Evolutionary conservation across 2,797 vertebrate species (phyloP), one percentile per base, ranked within the genome.

Genomic region (Phrynocephalus forsythii): DNA sequence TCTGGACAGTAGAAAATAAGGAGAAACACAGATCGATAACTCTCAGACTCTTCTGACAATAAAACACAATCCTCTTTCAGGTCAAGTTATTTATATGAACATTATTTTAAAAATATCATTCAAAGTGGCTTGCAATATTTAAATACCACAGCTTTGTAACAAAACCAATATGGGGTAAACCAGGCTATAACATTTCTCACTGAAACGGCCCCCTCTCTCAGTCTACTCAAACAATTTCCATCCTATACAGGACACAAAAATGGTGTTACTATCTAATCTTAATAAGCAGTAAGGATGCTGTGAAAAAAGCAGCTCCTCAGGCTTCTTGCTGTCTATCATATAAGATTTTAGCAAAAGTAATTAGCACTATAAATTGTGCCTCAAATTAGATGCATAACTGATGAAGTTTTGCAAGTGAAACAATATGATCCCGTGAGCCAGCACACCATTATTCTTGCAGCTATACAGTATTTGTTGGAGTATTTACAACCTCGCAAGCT

Each of bases 1-100:
- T 95, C 96, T 97, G 89, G 71, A 83, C 0, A 92, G 8, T 91
- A 94, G 94, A 81, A 10, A 86, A 83, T 73, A 88, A 15, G 90
- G 87, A 94, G 20, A 89, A n/a, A 78, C 71, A 26, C 30, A 83
- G 16, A 8, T n/a, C 1, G 28, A 38, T 63, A 8, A 44, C n/a
- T 5, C 38, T n/a, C 38, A 48, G 5, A 83, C 3, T 3, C 48
- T 24, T 56, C 6, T 4, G 60, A 1, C 4, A 26, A 84, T 30
- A 28, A 33, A 71, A 28, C 15, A 33, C 16, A 73, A 73, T 16
- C 16, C 11, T 33, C 30, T 16, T 73, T 73, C 71, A 16, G 30
- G n/a, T 18, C 30, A 73, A 28, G 28, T 28, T 69, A 28, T 11
- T 69, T 69, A 11, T n/a, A 11, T 71, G 60, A 63, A 63, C 60